phyloP scores from a whole-genome alignment of 2,113 vertebrate genomes.

The Brevimyrus niger region DNA sequence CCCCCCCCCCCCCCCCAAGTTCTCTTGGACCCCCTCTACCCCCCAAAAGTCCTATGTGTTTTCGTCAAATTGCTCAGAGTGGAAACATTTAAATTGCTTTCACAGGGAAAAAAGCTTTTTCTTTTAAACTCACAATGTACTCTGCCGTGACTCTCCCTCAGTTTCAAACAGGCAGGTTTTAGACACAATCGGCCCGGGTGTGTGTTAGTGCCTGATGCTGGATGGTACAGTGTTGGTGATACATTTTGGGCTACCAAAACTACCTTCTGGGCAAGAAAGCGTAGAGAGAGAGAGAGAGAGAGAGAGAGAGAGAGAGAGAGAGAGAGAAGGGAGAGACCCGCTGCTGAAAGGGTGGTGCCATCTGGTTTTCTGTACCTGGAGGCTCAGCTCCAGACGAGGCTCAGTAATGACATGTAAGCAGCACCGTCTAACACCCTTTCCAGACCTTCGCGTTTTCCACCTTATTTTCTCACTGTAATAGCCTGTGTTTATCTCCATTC shows the following conservation, averaged over 20 bases:
- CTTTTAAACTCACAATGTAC: background rate
- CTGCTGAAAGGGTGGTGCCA: background rate
- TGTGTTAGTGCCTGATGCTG: background rate
- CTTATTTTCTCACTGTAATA: slow-evolving; percentile 19
- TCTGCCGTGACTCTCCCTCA: background rate
- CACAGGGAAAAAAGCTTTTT: background rate
- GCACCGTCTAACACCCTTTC: slow-evolving; percentile 21
- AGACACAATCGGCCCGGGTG: background rate
- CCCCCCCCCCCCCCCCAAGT: background rate
- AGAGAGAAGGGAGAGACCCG: background rate
- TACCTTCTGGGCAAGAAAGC: background rate
- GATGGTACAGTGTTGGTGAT: background rate
- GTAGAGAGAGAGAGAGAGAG: too few relatives aligned
- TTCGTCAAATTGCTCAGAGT: background rate
- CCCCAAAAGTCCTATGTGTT: background rate
- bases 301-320: background rate
- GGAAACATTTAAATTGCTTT: slow-evolving; percentile 11
- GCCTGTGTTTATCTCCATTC: slow-evolving; percentile 15
- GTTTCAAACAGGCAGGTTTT: background rate
- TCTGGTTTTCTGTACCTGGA: slow-evolving; percentile 21
- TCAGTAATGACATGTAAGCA: slow-evolving; percentile 25
- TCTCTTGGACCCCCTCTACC: background rate
- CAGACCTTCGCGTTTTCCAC: slow-evolving; percentile 21
- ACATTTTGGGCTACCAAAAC: background rate
- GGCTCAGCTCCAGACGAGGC: slow-evolving; percentile 3